These are phyloP conservation scores for Oreochromis niloticus DNA, from an alignment of 2,113 vertebrate species.

Conservation along the genomic window DNA sequence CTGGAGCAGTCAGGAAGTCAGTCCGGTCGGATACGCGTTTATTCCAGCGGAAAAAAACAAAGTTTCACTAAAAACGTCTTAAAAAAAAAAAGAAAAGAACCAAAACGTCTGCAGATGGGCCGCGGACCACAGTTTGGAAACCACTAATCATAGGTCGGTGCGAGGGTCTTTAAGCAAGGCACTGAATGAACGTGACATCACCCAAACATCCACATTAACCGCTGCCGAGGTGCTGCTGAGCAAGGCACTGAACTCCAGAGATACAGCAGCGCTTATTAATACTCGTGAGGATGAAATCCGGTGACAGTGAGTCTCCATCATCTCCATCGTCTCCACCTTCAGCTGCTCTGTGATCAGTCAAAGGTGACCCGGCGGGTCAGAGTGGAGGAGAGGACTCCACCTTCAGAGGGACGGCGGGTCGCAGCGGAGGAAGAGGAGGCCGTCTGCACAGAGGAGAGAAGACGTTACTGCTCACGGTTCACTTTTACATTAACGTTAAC, in stretches of 20 bases:
- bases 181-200: neutral
- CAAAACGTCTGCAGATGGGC: neutral
- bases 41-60: neutral
- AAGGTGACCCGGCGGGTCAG: neutral
- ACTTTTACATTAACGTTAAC: neutral
- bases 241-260: conserved; percentile 26
- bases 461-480: neutral
- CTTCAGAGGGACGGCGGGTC: conserved; percentile 26
- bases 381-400: conserved; percentile 32
- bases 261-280: neutral
- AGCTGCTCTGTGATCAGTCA: neutral
- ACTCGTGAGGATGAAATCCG: neutral
- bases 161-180: conserved; percentile 20
- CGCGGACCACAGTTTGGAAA: neutral
- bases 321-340: neutral
- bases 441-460: conserved; percentile 29
- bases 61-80: neutral
- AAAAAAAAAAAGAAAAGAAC: neutral
- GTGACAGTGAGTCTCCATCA: neutral
- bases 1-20: neutral
- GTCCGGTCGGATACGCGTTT: rapidly evolving
- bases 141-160: neutral
- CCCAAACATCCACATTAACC: neutral
- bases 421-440: conserved; percentile 47
- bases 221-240: conserved; percentile 1